Conservation (phyloP, 2,888 invertebrate genomes). For the Drosophila diplacantha region DNA sequence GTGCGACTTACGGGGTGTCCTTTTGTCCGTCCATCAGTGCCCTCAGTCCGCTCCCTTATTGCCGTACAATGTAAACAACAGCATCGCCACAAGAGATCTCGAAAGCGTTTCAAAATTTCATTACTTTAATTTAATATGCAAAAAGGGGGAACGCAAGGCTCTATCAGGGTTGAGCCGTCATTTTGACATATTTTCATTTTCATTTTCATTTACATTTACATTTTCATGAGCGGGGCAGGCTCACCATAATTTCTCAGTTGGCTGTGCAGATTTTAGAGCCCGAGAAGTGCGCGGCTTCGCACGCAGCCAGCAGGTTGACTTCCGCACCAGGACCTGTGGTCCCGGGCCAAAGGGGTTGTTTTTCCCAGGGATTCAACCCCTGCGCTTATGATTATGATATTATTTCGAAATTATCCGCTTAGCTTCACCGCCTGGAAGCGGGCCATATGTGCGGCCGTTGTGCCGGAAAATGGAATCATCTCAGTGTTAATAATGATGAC, state of each 20-base stretch:
- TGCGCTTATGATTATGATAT: slow-evolving; percentile 76
- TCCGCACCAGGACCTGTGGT: slow-evolving; percentile 30
- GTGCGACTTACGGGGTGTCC: slow-evolving; percentile 42
- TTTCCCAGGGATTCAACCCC: slow-evolving; percentile 27
- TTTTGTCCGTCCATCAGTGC: slow-evolving; percentile 5
- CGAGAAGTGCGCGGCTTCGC: slow-evolving; percentile 71
- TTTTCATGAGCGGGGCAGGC: slow-evolving; percentile 41
- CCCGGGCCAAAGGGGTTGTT: background rate
- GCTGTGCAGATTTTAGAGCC: slow-evolving; percentile 55
- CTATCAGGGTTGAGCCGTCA: slow-evolving; percentile 52
- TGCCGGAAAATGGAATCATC: slow-evolving; percentile 76
- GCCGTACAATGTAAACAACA: slow-evolving; percentile 61
- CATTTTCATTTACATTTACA: slow-evolving; percentile 36
- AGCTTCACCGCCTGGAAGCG: slow-evolving; percentile 63
- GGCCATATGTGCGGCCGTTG: slow-evolving; percentile 74
- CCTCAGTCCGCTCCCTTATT: slow-evolving; percentile 45
- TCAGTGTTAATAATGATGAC: slow-evolving; percentile 78
- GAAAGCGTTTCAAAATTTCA: slow-evolving; percentile 74
- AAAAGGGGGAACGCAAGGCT: slow-evolving; percentile 33
- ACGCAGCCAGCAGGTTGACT: slow-evolving; percentile 75
- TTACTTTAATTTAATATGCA: slow-evolving; percentile 76
- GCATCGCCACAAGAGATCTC: slow-evolving; percentile 37
- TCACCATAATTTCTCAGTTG: slow-evolving; percentile 62
- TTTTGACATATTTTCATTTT: slow-evolving; percentile 73
- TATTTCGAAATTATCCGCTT: slow-evolving; percentile 77